A percentile compares a stretch with the other conserved stretches of the same genome.
phyloP scores from a whole-genome alignment of 2,113 vertebrate genomes.

The Tetrao urogallus region DNA sequence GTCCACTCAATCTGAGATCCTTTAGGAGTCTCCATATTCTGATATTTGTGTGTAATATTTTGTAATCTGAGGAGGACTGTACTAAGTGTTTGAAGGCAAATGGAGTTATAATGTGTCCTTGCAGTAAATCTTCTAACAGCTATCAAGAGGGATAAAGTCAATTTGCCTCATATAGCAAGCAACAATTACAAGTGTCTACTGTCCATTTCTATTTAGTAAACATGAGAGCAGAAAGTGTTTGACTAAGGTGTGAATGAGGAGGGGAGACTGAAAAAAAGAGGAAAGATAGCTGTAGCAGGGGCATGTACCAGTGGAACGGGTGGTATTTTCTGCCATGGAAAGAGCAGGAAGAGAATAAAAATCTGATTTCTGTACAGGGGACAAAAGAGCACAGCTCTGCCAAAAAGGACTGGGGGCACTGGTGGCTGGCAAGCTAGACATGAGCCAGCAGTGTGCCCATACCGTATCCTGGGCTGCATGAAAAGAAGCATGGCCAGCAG shows the following conservation, averaged over 20 bases:
- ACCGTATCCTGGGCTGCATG: too few relatives aligned
- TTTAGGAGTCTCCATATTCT: background rate
- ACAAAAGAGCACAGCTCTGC: too few relatives aligned
- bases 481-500: too few relatives aligned
- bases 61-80: background rate
- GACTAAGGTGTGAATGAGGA: background rate
- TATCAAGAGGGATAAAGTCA: constrained; percentile 31
- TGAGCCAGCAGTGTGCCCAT: too few relatives aligned
- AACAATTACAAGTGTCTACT: background rate
- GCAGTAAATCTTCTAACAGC: background rate
- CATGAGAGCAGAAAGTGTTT: background rate
- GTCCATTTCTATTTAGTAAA: background rate
- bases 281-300: background rate
- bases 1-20: background rate
- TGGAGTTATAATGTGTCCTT: background rate
- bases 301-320: background rate
- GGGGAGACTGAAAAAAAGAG: background rate
- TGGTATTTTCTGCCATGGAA: background rate
- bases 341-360: background rate
- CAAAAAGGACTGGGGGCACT: too few relatives aligned
- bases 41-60: background rate
- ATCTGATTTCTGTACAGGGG: background rate
- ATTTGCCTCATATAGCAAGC: background rate
- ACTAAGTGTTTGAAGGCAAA: background rate
- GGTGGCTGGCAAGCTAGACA: too few relatives aligned